Percentiles rank a stretch among this genome's conserved stretches.
These are phyloP conservation scores for Doris montereyensis DNA, from an alignment of 2,888 invertebrate genomes.

Conservation along the genomic window DNA sequence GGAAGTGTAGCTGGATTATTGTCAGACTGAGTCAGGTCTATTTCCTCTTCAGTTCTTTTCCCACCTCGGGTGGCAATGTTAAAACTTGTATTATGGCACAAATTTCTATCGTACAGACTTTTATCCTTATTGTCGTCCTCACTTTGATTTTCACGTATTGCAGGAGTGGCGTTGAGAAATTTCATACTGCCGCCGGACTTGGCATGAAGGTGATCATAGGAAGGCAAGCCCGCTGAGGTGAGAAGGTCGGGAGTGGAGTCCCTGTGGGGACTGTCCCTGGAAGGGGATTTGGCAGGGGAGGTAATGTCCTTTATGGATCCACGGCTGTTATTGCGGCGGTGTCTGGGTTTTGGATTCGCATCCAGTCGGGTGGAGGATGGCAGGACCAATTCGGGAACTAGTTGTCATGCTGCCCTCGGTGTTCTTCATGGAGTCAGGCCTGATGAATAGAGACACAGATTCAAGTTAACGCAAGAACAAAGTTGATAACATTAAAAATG, in stretches of 20 bases:
- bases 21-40: no score
- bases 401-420: conserved; percentile 58
- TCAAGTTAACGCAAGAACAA: no score
- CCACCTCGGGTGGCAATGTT: not conserved
- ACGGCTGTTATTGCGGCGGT: conserved; percentile 70
- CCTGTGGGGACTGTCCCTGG: conserved; percentile 60
- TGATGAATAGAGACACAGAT: conserved; percentile 42
- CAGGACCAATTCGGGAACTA: conserved; percentile 61
- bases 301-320: conserved; percentile 62
- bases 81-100: not conserved
- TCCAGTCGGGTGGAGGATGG: conserved; percentile 66
- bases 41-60: conserved; percentile 13
- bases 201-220: conserved; percentile 12
- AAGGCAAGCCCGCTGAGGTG: not conserved
- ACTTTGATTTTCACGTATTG: conserved; percentile 57
- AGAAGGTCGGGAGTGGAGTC: conserved; percentile 39
- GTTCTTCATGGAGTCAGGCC: conserved; percentile 59
- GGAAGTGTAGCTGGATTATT: no score
- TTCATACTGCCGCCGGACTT: conserved; percentile 55
- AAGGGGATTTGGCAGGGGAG: conserved; percentile 61
- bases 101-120: not conserved
- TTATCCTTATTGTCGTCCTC: conserved; percentile 32
- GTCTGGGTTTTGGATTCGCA: conserved; percentile 68
- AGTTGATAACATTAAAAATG: no score
- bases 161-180: conserved; percentile 64